phyloP scores from a whole-genome alignment of 2,797 vertebrate genomes.

The Pachyuromys duprasi region DNA sequence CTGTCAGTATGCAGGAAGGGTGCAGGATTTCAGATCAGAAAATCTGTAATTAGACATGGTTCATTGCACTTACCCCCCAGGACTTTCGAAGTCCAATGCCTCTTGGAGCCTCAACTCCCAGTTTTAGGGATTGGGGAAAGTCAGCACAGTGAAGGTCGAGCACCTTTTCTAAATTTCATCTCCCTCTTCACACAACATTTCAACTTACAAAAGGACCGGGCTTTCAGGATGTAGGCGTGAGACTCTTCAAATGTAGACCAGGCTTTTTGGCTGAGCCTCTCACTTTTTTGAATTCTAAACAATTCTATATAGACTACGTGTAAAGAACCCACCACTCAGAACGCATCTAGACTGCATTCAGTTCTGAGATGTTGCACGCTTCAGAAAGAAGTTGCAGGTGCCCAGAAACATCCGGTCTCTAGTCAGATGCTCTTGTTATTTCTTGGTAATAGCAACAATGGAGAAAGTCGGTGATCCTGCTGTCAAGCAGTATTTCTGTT shows the following conservation, averaged over 20 bases:
- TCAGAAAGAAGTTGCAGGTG: background rate
- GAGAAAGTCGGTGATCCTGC: background rate
- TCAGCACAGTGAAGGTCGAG: background rate
- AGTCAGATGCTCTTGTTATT: background rate
- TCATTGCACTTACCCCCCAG: slow-evolving; percentile 36
- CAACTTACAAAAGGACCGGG: slow-evolving; percentile 21
- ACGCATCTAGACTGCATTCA: background rate
- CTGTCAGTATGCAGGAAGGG: slow-evolving; percentile 50
- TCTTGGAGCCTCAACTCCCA: background rate
- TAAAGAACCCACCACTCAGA: slow-evolving; percentile 21
- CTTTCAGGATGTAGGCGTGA: background rate
- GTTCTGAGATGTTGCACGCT: background rate
- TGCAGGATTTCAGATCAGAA: slow-evolving; percentile 50
- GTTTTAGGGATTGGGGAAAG: background rate
- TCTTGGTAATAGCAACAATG: background rate
- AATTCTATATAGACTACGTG: background rate
- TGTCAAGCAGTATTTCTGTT: background rate
- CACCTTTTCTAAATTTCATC: slow-evolving; percentile 9
- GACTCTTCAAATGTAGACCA: background rate
- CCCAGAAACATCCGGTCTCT: background rate
- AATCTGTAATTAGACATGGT: slow-evolving; percentile 60
- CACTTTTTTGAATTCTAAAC: background rate
- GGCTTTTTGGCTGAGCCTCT: slow-evolving; percentile 19
- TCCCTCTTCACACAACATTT: slow-evolving; percentile 29
- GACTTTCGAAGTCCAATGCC: slow-evolving; percentile 27